Percentiles rank a stretch among this genome's conserved stretches.
These are phyloP conservation scores for Caenorhabditis auriculariae DNA, from an alignment of 2,888 invertebrate genomes.

Conservation along the genomic window DNA sequence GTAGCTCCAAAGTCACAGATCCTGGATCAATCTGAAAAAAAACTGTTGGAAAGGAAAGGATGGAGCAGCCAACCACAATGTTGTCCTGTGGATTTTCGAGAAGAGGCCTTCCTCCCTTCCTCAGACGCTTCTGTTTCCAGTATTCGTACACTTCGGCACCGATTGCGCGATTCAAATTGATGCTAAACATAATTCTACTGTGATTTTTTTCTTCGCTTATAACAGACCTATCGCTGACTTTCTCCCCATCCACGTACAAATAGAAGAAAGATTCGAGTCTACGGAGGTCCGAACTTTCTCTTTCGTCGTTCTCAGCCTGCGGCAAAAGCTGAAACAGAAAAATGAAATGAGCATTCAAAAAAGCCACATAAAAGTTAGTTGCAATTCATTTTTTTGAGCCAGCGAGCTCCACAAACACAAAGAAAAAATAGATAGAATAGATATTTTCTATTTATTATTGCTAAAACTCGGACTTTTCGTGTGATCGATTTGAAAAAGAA, in stretches of 20 bases:
- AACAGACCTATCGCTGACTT: conserved; percentile 14
- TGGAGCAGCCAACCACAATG: too few species aligned
- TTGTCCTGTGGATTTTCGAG: conserved; percentile 19
- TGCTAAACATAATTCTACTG: conserved; percentile 69
- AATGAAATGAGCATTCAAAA: too few species aligned
- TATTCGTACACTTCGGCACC: conserved; percentile 77
- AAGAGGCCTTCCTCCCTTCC: conserved; percentile 13
- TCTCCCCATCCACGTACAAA: conserved; percentile 26
- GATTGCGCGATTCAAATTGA: conserved; percentile 82
- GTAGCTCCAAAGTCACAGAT: background rate
- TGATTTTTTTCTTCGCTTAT: conserved; percentile 67
- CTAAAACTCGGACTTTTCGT: too few species aligned
- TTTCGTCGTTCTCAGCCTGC: too few species aligned
- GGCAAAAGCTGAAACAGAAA: too few species aligned
- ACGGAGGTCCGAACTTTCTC: conserved; percentile 11
- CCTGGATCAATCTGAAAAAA: background rate
- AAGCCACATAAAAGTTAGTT: too few species aligned
- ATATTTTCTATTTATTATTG: too few species aligned
- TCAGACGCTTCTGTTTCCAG: conserved; percentile 86
- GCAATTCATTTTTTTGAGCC: too few species aligned
- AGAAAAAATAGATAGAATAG: too few species aligned
- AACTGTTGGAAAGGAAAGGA: too few species aligned
- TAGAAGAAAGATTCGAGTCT: conserved; percentile 30
- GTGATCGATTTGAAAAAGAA: too few species aligned
- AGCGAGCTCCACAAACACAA: too few species aligned